phyloP scores from a whole-genome alignment of 2,888 invertebrate species.

The Parochlus steinenii region DNA sequence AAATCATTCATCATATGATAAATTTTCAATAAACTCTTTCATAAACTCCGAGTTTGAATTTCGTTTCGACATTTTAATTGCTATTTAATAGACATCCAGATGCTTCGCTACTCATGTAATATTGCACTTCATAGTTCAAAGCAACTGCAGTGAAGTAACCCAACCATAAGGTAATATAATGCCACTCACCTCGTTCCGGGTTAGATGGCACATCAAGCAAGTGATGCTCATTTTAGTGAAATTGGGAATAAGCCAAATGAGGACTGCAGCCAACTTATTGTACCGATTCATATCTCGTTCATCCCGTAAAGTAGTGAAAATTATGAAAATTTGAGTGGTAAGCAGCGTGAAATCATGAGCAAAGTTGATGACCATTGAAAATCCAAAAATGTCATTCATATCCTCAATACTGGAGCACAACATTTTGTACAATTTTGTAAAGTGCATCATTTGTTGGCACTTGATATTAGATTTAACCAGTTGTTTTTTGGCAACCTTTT shows the following conservation, averaged over 20 bases:
- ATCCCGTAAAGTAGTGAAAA: conserved; percentile 3
- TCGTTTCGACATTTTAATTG: neutral
- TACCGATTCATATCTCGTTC: neutral
- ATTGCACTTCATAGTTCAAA: too few species aligned
- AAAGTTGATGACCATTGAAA: conserved; percentile 8
- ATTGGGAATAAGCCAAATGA: conserved; percentile 6
- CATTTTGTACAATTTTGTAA: conserved; percentile 5
- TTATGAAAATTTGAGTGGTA: conserved; percentile 9
- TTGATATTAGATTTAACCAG: too few species aligned
- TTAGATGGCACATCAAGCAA: conserved; percentile 8
- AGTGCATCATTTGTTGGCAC: conserved; percentile 9
- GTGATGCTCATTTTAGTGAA: conserved; percentile 7
- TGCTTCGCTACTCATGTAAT: too few species aligned
- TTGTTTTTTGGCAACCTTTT: neutral
- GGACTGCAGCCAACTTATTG: neutral
- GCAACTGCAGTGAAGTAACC: too few species aligned
- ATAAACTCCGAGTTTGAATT: too few species aligned
- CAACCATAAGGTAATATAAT: too few species aligned
- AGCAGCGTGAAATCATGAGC: conserved; percentile 10
- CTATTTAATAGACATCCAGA: neutral
- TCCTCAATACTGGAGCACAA: conserved; percentile 8
- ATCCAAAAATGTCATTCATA: conserved; percentile 9
- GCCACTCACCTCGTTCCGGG: conserved; percentile 4
- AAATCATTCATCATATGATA: too few species aligned
- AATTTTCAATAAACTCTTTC: neutral